Base-by-base conservation (phyloP, 2,888 invertebrate species). In the Perithous albicinctus region DNA sequence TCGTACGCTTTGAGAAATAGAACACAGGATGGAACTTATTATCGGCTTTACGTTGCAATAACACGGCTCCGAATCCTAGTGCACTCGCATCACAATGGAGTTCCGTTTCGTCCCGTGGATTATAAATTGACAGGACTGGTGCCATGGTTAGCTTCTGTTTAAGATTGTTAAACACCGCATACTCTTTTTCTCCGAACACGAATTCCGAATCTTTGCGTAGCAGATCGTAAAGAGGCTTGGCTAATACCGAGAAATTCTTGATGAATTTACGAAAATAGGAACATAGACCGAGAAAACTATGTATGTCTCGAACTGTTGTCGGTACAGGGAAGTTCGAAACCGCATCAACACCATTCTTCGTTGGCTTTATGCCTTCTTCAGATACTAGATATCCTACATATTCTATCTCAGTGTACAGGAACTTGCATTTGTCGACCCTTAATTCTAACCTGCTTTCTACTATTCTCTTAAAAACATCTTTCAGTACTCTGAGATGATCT, bases 81-180 rank as follows among this genome's bases (percentile, higher is more conserved):
- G 85, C 35, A 78, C 89, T 89, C 1, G 89, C 91, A 79, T 92
- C 90, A 38, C 89, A 90, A 63, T 92, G 90, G 32, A 90, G 74
- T 74, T 92, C 89, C 2, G 91, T 91, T 61, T 89, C 87, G 10
- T 83, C 70, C 4, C 69, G 54, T 0, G 90, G 89, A 38, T 87
- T 84, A 74, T 88, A 92, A 20, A 91, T 83, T 7, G 82, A 63
- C 48, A 91, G 80, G 61, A 89, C 84, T n/a, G 88, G 89, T 0
- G 84, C 54, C 8, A 64, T 23, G 4, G 79, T 43, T 63, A 89
- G 80, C 26, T 29, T 26, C 12, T 0, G n/a, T 66, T 87, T 87
- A 12, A 88, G 51, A 29, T n/a, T 41, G 8, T 86, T 75, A 67
- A 88, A 88, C 8, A 85, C 73, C 18, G 72, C 23, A 6, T 84